Percentiles rank a stretch among this genome's conserved stretches.
Evolutionary conservation across 2,113 vertebrate genomes (phyloP).

Genomic region (Cyprinus carpio): DNA sequence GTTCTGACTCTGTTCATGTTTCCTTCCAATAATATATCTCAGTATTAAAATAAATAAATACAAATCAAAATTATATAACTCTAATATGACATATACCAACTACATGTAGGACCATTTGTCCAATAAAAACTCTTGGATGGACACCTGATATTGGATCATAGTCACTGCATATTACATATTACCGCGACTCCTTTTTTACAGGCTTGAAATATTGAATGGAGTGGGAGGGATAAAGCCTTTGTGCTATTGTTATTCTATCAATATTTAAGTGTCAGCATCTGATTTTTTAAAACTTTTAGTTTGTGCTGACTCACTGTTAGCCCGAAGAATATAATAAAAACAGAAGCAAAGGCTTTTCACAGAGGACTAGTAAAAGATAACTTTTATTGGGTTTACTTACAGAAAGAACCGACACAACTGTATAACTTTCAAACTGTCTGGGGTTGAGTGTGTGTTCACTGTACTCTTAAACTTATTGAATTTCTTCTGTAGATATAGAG

Average conservation of each 20-base stretch:
- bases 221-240: no score
- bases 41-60: no score
- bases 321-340: neutral
- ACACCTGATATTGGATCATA: no score
- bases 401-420: neutral
- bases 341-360: neutral
- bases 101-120: no score
- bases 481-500: slow-evolving; percentile 11
- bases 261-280: neutral
- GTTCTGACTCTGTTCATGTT: no score
- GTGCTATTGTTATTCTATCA: neutral
- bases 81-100: no score
- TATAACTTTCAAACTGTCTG: slow-evolving; percentile 18
- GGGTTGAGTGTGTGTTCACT: slow-evolving; percentile 1
- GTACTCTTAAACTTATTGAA: slow-evolving; percentile 15
- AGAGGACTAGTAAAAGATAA: slow-evolving; percentile 6
- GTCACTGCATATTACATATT: no score
- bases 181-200: no score
- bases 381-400: slow-evolving; percentile 13
- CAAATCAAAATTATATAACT: no score
- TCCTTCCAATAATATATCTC: no score
- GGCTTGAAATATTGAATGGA: no score
- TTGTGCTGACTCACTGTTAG: neutral
- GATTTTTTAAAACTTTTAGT: neutral
- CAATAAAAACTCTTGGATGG: no score